Conservation (phyloP, 2,797 vertebrate species). For the Gambelia wislizenii region DNA sequence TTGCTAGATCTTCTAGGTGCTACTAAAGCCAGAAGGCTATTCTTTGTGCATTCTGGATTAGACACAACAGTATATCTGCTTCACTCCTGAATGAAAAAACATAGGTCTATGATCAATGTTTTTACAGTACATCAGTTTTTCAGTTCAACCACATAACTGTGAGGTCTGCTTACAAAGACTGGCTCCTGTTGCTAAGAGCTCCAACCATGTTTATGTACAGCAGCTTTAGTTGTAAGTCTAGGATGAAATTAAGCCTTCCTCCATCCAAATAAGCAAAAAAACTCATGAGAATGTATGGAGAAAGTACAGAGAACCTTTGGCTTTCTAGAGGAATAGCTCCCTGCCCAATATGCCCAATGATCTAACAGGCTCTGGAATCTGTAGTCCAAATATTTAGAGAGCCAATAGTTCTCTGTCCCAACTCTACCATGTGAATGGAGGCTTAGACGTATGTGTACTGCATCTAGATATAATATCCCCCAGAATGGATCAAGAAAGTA, state of each 20-base stretch:
- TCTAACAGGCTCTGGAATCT: not conserved
- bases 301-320: not conserved
- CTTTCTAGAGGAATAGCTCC: not conserved
- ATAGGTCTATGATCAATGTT: not conserved
- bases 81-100: not conserved
- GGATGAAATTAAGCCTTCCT: not conserved
- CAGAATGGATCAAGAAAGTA: no score
- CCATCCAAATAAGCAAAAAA: not conserved
- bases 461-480: not conserved
- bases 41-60: not conserved
- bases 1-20: not conserved
- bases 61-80: not conserved
- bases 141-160: not conserved
- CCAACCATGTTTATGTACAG: not conserved
- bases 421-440: no score
- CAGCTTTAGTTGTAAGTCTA: not conserved
- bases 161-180: not conserved
- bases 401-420: no score
- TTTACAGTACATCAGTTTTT: not conserved
- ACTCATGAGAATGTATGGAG: not conserved
- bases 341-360: not conserved
- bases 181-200: not conserved
- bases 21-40: not conserved
- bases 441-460: no score
- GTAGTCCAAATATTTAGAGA: not conserved